Percentiles rank a stretch among this genome's conserved stretches.
phyloP scores from a whole-genome alignment of 2,797 vertebrate genomes.

The Hozukius guyotensis region DNA sequence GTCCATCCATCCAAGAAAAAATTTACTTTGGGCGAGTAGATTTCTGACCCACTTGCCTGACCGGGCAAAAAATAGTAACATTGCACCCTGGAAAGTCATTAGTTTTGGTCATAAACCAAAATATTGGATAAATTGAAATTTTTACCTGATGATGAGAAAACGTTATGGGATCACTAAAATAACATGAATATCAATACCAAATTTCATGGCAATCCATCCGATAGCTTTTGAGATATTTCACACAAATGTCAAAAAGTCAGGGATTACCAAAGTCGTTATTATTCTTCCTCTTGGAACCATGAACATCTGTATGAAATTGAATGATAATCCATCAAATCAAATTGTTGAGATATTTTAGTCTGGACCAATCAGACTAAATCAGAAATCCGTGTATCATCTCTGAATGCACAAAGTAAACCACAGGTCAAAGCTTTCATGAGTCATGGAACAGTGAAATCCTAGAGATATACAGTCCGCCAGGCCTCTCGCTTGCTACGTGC shows the following conservation, averaged over 20 bases:
- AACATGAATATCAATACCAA: neutral
- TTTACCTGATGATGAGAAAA: neutral
- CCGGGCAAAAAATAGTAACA: too few species aligned
- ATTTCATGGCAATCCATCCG: neutral
- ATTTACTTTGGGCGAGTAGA: too few species aligned
- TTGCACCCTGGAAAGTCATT: too few species aligned
- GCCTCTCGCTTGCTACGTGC: neutral
- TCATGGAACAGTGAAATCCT: neutral
- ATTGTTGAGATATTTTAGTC: neutral
- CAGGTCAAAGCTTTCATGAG: conserved; percentile 1
- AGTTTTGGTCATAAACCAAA: neutral
- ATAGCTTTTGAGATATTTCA: neutral
- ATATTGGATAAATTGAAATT: neutral
- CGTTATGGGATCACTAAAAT: neutral
- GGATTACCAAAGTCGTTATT: neutral
- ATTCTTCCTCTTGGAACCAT: too few species aligned
- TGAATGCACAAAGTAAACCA: neutral
- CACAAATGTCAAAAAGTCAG: neutral
- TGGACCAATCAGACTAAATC: neutral
- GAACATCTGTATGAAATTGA: neutral
- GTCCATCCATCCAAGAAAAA: too few species aligned
- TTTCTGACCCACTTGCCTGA: too few species aligned
- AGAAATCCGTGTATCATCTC: neutral
- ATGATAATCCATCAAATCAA: neutral
- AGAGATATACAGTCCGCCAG: neutral